These are phyloP conservation scores for Etheostoma spectabile DNA, from an alignment of 2,113 vertebrate species.

Conservation along the genomic window DNA sequence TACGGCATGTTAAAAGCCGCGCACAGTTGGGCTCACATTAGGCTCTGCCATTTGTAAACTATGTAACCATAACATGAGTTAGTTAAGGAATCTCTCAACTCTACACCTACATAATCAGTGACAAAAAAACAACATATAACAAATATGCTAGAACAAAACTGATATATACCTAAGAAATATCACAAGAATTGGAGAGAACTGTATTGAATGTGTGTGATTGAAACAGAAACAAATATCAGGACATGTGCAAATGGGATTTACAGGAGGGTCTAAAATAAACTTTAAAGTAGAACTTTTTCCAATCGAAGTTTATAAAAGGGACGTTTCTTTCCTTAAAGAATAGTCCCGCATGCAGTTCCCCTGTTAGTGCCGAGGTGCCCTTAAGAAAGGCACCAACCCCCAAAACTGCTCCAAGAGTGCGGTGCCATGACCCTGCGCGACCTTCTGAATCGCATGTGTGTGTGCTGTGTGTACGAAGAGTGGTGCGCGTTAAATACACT, in stretches of 20 bases:
- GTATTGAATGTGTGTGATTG: background rate
- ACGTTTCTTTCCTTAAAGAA: background rate
- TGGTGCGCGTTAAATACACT: too few species aligned
- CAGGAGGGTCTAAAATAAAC: background rate
- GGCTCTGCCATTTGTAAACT: slow-evolving; percentile 43
- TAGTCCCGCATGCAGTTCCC: background rate
- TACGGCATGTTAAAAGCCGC: slow-evolving; percentile 54
- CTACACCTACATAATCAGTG: slow-evolving; percentile 8
- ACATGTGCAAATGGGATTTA: slow-evolving; percentile 9
- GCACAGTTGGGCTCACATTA: slow-evolving; percentile 39
- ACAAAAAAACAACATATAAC: slow-evolving; percentile 14
- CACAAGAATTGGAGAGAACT: background rate
- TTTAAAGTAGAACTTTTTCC: background rate
- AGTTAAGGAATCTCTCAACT: slow-evolving; percentile 32
- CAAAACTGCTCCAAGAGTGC: too few species aligned
- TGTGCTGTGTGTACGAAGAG: too few species aligned
- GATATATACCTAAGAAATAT: background rate
- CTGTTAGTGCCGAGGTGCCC: too few species aligned
- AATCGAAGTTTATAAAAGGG: background rate
- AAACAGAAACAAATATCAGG: slow-evolving; percentile 4
- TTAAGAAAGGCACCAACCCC: too few species aligned
- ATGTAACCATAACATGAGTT: slow-evolving; percentile 43
- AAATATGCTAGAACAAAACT: background rate
- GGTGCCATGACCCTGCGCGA: too few species aligned
- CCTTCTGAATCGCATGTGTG: too few species aligned